Base-by-base conservation (phyloP, 2,113 vertebrate genomes). In the Phylloscopus whistleri region DNA sequence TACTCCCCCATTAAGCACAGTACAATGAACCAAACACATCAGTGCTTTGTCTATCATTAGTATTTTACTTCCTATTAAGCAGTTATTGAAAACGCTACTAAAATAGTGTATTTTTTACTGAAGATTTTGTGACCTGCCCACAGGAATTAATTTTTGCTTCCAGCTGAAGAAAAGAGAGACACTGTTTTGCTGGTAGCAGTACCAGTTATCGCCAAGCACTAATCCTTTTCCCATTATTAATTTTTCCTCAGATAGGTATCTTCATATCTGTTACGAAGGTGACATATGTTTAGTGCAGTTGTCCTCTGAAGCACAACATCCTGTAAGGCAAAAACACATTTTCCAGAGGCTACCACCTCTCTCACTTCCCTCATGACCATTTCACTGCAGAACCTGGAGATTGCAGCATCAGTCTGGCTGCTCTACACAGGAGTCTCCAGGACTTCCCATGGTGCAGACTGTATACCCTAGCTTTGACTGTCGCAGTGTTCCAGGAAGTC, bases 391-490 rank as follows among this genome's bases (percentile, higher is more conserved):
- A 82, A 26, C 9, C 10, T 0, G 1, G 22, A 52, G 8, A 19
- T 0, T 16, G 44, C 21, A 56, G 35, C 70, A 62, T 23, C 49
- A n/a, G 16, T 10, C 53, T 79, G 69, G 12, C 17, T 31, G 11
- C 22, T 0, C 0, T 9, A 66, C 14, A 31, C 8, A 20, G n/a
- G 28, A 69, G 28, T 15, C 27, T 33, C 41, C 17, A 27, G 9
- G 51, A 68, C 49, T 37, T 46, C 22, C 15, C 39, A 33, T 7
- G 33, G n/a, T 4, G 7, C n/a, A 69, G 37, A 62, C n/a, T 15
- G 10, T 6, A 1, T 8, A 56, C 31, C 22, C 26, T 37, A 76
- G 31, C 70, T 62, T 7, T 0, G 0, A 43, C 20, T 8, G 9
- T 12, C 35, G 17, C 8, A 26, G 23, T 33, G 39, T 16, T 37